phyloP scores from a whole-genome alignment of 2,888 invertebrate species.

The Aphelenchoides bicaudatus region DNA sequence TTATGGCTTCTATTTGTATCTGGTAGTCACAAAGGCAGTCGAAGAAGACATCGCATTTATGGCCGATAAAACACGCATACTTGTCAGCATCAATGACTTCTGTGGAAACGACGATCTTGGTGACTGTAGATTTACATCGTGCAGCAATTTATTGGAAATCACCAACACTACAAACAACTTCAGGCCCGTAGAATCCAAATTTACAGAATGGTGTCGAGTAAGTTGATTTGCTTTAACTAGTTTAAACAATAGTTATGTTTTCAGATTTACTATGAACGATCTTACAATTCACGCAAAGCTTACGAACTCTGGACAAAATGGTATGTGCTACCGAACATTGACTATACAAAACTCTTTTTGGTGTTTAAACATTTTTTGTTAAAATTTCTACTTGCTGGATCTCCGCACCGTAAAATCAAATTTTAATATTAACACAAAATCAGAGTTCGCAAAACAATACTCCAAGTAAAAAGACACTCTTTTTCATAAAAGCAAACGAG shows the following conservation, averaged over 20 bases:
- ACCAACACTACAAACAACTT: conserved; percentile 26
- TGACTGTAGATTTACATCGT: conserved; percentile 29
- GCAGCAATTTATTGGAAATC: conserved; percentile 26
- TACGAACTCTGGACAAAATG: conserved; percentile 93
- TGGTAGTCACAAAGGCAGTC: conserved; percentile 66
- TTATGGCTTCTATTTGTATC: conserved; percentile 87
- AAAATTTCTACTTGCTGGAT: no score
- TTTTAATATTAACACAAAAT: no score
- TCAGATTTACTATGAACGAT: conserved; percentile 70
- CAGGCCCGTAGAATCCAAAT: conserved; percentile 27
- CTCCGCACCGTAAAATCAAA: no score
- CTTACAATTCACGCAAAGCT: conserved; percentile 80
- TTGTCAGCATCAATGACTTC: conserved; percentile 18
- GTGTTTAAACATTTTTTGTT: no score
- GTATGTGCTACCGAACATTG: no score
- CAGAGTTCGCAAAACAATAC: no score
- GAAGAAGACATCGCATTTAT: conserved; percentile 25
- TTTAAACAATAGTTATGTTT: conserved; percentile 58
- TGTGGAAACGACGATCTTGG: conserved; percentile 13
- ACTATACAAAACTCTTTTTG: no score
- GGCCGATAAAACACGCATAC: conserved; percentile 18
- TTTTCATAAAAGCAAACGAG: no score
- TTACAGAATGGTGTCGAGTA: conserved; percentile 12
- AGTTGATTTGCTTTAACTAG: conserved; percentile 19
- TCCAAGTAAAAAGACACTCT: no score